These are phyloP conservation scores for Gallinago stenura DNA, from an alignment of 2,797 vertebrate genomes.

Conservation along the genomic window DNA sequence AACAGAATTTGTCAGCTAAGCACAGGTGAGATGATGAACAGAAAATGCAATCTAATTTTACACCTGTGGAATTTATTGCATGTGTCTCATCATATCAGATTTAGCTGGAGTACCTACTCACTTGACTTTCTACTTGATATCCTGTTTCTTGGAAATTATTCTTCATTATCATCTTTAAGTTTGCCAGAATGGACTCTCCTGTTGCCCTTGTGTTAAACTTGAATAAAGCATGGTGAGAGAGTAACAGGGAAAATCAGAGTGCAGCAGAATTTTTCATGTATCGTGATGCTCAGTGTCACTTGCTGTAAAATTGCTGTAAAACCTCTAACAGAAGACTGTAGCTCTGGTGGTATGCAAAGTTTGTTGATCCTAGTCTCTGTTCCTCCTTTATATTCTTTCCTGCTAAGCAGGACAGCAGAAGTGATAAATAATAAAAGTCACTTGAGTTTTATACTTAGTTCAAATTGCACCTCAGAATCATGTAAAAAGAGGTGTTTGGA, in stretches of 20 bases:
- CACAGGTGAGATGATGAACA: accelerated
- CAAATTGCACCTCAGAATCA: background rate
- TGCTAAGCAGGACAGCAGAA: background rate
- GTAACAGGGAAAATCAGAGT: background rate
- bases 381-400: background rate
- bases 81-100: background rate
- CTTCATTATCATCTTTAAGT: background rate
- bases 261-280: background rate
- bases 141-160: background rate
- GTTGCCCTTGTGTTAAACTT: background rate
- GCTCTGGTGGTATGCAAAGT: background rate
- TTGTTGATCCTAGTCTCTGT: background rate
- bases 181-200: background rate
- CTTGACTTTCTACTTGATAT: background rate
- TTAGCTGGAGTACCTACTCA: background rate
- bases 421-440: background rate
- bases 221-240: background rate
- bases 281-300: background rate
- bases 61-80: background rate
- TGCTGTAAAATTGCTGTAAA: background rate
- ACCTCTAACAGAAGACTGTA: background rate
- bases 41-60: background rate
- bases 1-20: background rate
- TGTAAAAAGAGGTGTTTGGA: background rate
- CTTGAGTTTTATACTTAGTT: background rate